phyloP scores from a whole-genome alignment of 2,797 vertebrate genomes.

The Chanos chanos region DNA sequence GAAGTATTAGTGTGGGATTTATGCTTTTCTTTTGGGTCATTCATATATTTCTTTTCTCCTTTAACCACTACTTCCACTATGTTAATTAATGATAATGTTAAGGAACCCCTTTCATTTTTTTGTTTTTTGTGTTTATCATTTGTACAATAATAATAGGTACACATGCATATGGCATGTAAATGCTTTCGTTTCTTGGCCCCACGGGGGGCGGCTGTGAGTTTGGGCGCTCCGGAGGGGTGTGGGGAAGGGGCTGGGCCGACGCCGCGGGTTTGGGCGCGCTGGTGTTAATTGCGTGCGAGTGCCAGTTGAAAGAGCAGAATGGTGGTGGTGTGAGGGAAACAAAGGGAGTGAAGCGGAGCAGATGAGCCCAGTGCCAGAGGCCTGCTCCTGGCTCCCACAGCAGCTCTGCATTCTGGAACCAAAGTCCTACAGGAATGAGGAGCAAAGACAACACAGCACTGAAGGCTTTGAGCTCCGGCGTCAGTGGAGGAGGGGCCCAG shows the following conservation, averaged over 20 bases:
- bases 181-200: slow-evolving; percentile 55
- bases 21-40: too few species aligned
- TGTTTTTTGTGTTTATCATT: slow-evolving; percentile 51
- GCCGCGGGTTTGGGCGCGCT: slow-evolving; percentile 19
- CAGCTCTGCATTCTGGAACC: too few species aligned
- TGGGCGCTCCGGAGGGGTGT: slow-evolving; percentile 8
- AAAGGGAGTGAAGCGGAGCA: slow-evolving; percentile 22
- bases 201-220: not conserved
- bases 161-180: slow-evolving; percentile 52
- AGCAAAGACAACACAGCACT: too few species aligned
- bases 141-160: slow-evolving; percentile 72
- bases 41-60: too few species aligned
- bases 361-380: not conserved
- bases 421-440: too few species aligned
- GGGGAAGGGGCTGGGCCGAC: slow-evolving; percentile 8
- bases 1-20: too few species aligned
- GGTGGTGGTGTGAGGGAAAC: slow-evolving; percentile 25
- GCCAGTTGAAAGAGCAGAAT: slow-evolving; percentile 27
- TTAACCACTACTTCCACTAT: too few species aligned
- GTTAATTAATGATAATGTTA: slow-evolving; percentile 67
- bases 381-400: slow-evolving; percentile 2
- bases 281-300: slow-evolving; percentile 45
- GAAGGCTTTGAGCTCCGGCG: too few species aligned
- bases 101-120: slow-evolving; percentile 57
- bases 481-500: too few species aligned